Percentiles rank a stretch among this genome's conserved stretches.
Conservation (phyloP, 2,888 invertebrate genomes). For the Smittia sp. region DNA sequence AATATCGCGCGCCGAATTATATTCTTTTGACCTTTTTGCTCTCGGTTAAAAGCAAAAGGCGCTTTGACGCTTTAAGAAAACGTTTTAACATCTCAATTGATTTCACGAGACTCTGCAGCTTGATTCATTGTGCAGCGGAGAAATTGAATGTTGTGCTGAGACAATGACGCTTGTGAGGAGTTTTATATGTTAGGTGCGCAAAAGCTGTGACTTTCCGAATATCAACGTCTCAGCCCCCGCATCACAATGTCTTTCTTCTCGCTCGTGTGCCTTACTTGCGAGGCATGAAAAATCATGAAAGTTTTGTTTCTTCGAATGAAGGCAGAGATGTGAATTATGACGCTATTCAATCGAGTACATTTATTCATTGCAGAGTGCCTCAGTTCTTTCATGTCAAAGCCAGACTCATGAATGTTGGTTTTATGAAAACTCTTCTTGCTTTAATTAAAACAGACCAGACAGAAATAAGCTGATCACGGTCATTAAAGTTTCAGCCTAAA, state of each 20-base stretch:
- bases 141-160: slow-evolving; percentile 18
- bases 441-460: too few relatives aligned
- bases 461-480: too few relatives aligned
- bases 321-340: slow-evolving; percentile 30
- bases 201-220: neutral
- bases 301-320: neutral
- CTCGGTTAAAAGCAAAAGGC: slow-evolving; percentile 6
- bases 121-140: neutral
- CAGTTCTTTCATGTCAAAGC: too few relatives aligned
- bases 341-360: slow-evolving; percentile 34
- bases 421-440: too few relatives aligned
- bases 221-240: slow-evolving; percentile 9
- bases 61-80: slow-evolving; percentile 21
- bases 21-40: slow-evolving; percentile 31
- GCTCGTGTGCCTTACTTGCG: neutral
- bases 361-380: neutral
- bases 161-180: slow-evolving; percentile 20
- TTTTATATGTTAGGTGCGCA: neutral
- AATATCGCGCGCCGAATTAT: slow-evolving; percentile 8
- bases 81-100: slow-evolving; percentile 33
- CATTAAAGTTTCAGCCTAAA: too few relatives aligned
- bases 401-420: too few relatives aligned
- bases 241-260: neutral
- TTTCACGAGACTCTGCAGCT: slow-evolving; percentile 2
- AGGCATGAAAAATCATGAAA: slow-evolving; percentile 6